Evolutionary conservation across 2,888 invertebrate genomes (phyloP).

Genomic region (Rosalia funebris): DNA sequence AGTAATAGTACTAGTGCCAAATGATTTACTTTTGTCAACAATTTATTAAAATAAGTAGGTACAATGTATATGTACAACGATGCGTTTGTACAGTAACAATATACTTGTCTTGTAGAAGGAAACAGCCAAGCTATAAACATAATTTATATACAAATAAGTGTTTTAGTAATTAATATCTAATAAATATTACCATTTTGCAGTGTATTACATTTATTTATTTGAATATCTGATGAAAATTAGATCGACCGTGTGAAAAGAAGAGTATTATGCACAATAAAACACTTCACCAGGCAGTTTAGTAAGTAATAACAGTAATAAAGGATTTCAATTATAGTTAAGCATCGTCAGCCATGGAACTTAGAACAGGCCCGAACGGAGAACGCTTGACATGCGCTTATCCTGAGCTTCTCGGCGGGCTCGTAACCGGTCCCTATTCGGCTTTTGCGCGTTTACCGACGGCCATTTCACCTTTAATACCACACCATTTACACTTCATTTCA

Average conservation of each 20-base stretch:
- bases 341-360: constrained; percentile 33
- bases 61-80: too few species aligned
- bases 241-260: constrained; percentile 33
- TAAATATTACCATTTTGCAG: too few species aligned
- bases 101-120: too few species aligned
- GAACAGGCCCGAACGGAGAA: constrained; percentile 27
- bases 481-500: constrained; percentile 63
- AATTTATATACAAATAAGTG: too few species aligned
- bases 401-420: constrained; percentile 52
- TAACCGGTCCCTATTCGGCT: constrained; percentile 61
- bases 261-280: constrained; percentile 43
- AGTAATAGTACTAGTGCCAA: too few species aligned
- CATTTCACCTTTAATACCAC: constrained; percentile 61
- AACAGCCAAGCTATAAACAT: too few species aligned
- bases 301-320: constrained; percentile 45
- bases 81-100: too few species aligned
- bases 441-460: constrained; percentile 61
- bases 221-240: constrained; percentile 14
- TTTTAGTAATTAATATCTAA: too few species aligned
- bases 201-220: background rate
- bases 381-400: constrained; percentile 43
- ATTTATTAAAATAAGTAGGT: too few species aligned
- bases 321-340: constrained; percentile 41
- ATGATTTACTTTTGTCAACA: too few species aligned
- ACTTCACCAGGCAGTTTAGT: constrained; percentile 41